phyloP scores from a whole-genome alignment of 1,140 invertebrate species.

The Danaus melanippus region DNA sequence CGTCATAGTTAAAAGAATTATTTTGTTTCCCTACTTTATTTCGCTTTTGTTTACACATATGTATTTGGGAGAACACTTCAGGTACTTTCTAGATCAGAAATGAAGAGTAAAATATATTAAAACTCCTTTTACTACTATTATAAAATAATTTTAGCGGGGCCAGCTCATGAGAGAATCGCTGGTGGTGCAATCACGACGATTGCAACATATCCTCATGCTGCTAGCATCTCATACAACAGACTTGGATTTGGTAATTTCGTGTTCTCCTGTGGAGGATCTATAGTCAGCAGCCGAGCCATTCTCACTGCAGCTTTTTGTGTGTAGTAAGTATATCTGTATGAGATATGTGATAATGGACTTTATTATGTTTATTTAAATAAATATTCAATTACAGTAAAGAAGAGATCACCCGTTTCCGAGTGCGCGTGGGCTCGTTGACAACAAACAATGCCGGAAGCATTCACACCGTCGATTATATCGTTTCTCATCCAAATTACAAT shows the following conservation, averaged over 20 bases:
- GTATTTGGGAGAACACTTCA: no score
- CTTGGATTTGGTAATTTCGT: constrained; percentile 12
- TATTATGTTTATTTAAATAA: background rate
- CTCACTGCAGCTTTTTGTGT: constrained; percentile 39
- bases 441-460: constrained; percentile 9
- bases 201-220: constrained; percentile 16
- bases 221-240: constrained; percentile 14
- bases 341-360: no score
- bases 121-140: no score
- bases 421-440: constrained; percentile 30
- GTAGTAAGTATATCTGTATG: no score
- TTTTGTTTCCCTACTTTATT: no score
- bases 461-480: constrained; percentile 24
- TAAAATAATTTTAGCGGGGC: background rate
- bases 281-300: constrained; percentile 35
- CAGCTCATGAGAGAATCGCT: constrained; percentile 9
- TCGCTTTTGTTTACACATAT: no score
- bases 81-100: no score
- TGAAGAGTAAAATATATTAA: no score
- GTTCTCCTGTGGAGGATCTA: constrained; percentile 24
- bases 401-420: constrained; percentile 27
- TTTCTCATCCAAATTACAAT: constrained; percentile 73
- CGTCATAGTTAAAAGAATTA: no score
- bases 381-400: constrained; percentile 31
- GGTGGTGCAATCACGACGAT: constrained; percentile 19